A percentile compares a stretch with the other conserved stretches of the same genome.
phyloP scores from a whole-genome alignment of 2,113 vertebrate genomes.

The Nesoenas mayeri region DNA sequence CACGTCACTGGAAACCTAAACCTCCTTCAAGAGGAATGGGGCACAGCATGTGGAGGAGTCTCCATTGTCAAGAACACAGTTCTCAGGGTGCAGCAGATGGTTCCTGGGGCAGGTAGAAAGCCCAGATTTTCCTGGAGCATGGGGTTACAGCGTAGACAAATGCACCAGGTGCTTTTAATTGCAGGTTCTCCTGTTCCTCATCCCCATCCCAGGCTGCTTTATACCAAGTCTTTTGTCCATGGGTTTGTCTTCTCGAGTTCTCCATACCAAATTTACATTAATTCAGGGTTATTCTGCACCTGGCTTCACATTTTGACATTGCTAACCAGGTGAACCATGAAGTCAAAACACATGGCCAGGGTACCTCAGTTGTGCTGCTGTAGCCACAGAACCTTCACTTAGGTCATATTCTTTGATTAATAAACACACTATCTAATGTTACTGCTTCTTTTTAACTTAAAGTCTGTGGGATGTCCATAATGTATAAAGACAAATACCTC shows the following conservation, averaged over 20 bases:
- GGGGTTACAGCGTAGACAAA: background rate
- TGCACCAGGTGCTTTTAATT: background rate
- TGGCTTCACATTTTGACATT: background rate
- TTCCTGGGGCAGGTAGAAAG: background rate
- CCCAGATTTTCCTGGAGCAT: background rate
- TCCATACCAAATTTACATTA: background rate
- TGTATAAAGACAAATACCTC: background rate
- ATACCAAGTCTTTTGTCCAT: background rate
- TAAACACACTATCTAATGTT: background rate
- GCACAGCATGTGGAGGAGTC: background rate
- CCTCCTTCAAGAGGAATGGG: background rate
- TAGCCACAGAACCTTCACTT: background rate
- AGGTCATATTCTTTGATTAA: background rate
- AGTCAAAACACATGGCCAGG: background rate
- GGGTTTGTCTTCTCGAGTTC: background rate
- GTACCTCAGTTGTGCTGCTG: background rate
- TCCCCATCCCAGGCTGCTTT: background rate
- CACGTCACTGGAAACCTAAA: background rate
- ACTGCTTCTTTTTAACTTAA: background rate
- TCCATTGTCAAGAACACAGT: fast-evolving
- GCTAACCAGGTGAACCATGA: background rate
- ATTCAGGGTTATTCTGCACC: background rate
- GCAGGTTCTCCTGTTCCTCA: background rate
- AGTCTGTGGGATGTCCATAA: background rate
- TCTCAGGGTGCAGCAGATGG: background rate